Conservation (phyloP, 2,888 invertebrate genomes). For the Azorinus chamasolen region DNA sequence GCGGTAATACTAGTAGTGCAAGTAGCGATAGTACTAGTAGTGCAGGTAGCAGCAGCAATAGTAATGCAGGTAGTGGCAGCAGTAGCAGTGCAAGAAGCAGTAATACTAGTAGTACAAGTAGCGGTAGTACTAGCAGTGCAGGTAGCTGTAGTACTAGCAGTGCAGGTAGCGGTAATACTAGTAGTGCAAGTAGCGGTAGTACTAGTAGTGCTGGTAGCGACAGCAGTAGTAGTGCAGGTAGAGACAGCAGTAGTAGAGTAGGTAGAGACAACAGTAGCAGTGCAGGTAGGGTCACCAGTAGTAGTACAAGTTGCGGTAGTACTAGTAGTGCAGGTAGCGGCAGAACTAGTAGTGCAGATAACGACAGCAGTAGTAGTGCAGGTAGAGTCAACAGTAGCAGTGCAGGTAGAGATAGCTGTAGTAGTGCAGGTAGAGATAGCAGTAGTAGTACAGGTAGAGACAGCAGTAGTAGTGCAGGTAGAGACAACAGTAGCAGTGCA, state of each 20-base stretch:
- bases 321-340: neutral
- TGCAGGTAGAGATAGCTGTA: slow-evolving; percentile 1
- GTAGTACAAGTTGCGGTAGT: slow-evolving; percentile 1
- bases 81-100: slow-evolving; percentile 7
- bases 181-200: too few relatives aligned
- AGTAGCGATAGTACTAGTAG: too few relatives aligned
- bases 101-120: too few relatives aligned
- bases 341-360: too few relatives aligned
- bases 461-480: slow-evolving; percentile 7
- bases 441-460: slow-evolving; percentile 7
- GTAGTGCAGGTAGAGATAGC: slow-evolving; percentile 8
- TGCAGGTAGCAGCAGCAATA: too few relatives aligned
- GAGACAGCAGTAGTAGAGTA: slow-evolving; percentile 10
- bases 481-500: too few relatives aligned
- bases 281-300: slow-evolving; percentile 1
- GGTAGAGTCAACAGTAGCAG: too few relatives aligned
- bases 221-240: slow-evolving; percentile 10
- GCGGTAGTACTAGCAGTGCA: slow-evolving; percentile 9
- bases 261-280: slow-evolving; percentile 4
- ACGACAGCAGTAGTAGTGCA: too few relatives aligned
- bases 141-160: slow-evolving; percentile 10
- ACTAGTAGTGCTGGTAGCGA: slow-evolving; percentile 10
- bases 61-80: slow-evolving; percentile 3
- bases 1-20: too few relatives aligned
- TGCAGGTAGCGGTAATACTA: too few relatives aligned